These are phyloP conservation scores for Chymomyza costata DNA, from an alignment of 1,140 invertebrate species.

Conservation along the genomic window DNA sequence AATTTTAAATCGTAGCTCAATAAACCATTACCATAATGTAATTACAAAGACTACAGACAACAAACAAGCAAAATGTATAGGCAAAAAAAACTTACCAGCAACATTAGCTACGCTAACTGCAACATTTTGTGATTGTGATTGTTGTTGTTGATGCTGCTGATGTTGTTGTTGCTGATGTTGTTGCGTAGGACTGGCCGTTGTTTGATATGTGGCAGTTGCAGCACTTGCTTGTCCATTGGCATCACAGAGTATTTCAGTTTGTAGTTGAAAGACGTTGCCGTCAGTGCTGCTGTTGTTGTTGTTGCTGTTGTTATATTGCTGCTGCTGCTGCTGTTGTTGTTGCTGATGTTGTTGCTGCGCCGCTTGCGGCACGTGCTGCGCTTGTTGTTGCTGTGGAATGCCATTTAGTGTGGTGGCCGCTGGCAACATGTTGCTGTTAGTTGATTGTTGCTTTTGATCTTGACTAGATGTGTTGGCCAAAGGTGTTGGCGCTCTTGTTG, in stretches of 20 bases:
- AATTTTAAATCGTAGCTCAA: too few species aligned
- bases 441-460: constrained; percentile 41
- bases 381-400: constrained; percentile 61
- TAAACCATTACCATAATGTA: constrained; percentile 11
- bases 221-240: constrained; percentile 50
- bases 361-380: constrained; percentile 28
- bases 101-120: constrained; percentile 30
- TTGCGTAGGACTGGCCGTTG: too few species aligned
- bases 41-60: constrained; percentile 48
- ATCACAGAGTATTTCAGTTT: constrained; percentile 72
- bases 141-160: constrained; percentile 39
- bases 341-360: constrained; percentile 12
- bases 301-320: constrained; percentile 18
- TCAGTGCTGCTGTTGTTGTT: constrained; percentile 53
- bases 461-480: constrained; percentile 56
- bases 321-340: constrained; percentile 9
- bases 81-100: constrained; percentile 51
- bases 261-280: constrained; percentile 64
- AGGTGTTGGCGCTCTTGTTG: constrained; percentile 75
- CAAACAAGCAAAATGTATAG: constrained; percentile 30
- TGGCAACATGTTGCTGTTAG: constrained; percentile 64
- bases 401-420: constrained; percentile 66
- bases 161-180: constrained; percentile 47
- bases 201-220: constrained; percentile 59
- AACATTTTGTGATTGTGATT: constrained; percentile 60